Conservation (phyloP, 2,797 vertebrate genomes). For the Erpetoichthys calabaricus region DNA sequence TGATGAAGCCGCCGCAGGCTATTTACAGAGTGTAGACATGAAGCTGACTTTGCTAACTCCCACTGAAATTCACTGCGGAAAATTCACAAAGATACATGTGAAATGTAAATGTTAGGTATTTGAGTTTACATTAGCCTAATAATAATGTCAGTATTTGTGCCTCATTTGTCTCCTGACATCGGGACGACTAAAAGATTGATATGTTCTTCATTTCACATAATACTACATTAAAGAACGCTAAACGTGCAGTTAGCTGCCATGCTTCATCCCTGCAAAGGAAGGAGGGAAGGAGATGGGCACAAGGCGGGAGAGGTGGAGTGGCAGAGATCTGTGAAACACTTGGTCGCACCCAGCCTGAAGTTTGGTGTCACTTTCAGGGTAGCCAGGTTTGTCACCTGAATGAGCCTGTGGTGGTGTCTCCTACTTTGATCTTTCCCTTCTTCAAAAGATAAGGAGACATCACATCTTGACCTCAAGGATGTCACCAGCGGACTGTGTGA, state of each 20-base stretch:
- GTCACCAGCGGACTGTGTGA: too few species aligned
- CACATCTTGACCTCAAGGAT: too few species aligned
- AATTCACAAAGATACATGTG: constrained; percentile 24
- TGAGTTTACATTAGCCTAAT: constrained; percentile 28
- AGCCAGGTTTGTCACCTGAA: too few species aligned
- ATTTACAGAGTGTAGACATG: constrained; percentile 34
- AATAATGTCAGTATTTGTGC: constrained; percentile 37
- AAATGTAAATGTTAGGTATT: constrained; percentile 16
- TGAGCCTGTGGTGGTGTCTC: too few species aligned
- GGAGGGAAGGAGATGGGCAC: too few species aligned
- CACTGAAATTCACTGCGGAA: constrained; percentile 17
- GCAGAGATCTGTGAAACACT: too few species aligned
- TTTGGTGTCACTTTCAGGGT: too few species aligned
- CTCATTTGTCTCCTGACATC: constrained; percentile 34
- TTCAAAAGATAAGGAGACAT: too few species aligned
- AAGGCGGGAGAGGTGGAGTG: too few species aligned
- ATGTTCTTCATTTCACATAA: neutral
- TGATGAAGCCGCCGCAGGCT: constrained; percentile 32
- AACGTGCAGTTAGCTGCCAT: neutral
- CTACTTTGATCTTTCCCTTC: too few species aligned
- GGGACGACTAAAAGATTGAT: constrained; percentile 11
- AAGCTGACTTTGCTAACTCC: constrained; percentile 32
- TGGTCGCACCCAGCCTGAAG: too few species aligned
- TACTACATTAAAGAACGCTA: neutral
- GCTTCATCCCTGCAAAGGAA: too few species aligned